Conservation (phyloP, 1,140 invertebrate species). For the Trichonephila clavata region DNA sequence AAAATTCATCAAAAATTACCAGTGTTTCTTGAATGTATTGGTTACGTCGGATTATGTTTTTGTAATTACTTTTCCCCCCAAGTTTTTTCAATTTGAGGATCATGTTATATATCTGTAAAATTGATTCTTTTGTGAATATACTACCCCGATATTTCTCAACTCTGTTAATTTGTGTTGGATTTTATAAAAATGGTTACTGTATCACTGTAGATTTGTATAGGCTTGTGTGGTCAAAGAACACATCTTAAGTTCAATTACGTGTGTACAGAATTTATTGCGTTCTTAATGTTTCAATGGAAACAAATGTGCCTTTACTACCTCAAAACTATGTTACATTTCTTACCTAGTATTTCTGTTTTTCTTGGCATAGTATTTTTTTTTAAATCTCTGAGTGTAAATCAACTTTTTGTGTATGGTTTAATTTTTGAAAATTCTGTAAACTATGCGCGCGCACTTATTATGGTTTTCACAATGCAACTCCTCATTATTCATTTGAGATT, state of each 20-base stretch:
- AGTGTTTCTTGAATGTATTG: too few relatives aligned
- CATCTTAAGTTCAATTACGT: neutral
- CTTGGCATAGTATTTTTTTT: neutral
- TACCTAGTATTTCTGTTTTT: neutral
- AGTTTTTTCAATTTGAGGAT: too few relatives aligned
- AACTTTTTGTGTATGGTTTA: neutral
- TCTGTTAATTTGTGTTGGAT: too few relatives aligned
- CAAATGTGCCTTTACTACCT: slow-evolving; percentile 35
- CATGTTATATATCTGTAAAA: too few relatives aligned
- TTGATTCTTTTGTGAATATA: too few relatives aligned
- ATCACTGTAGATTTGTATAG: slow-evolving; percentile 17
- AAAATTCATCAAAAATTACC: too few relatives aligned
- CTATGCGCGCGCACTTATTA: slow-evolving; percentile 5
- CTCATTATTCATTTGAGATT: slow-evolving; percentile 32
- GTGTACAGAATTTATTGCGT: neutral
- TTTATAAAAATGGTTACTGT: too few relatives aligned
- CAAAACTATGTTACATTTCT: neutral
- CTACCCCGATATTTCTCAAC: too few relatives aligned
- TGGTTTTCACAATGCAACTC: slow-evolving; percentile 15
- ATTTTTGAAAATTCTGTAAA: neutral
- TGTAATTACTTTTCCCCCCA: too few relatives aligned
- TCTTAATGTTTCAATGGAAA: neutral
- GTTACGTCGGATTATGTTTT: too few relatives aligned
- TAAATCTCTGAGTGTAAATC: neutral
- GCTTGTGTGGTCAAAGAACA: neutral